Percentiles rank a stretch among this genome's conserved stretches.
Evolutionary conservation across 2,888 invertebrate genomes (phyloP).

Genomic region (Malthinus seriepunctatus): DNA sequence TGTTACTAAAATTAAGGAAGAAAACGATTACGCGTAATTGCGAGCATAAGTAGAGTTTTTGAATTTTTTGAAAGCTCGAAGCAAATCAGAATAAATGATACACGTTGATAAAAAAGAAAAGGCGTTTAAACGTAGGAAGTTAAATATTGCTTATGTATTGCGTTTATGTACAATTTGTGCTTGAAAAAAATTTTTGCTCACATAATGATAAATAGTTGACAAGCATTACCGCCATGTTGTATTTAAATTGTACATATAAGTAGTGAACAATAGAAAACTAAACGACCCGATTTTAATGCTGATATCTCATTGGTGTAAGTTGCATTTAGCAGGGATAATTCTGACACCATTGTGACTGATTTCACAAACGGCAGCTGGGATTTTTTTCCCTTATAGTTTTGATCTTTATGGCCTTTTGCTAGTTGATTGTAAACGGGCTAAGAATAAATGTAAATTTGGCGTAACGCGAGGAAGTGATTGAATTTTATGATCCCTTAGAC

Average conservation of each 20-base stretch:
- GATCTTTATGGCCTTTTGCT: slow-evolving; percentile 24
- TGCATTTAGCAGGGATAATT: slow-evolving; percentile 20
- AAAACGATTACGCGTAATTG: not conserved
- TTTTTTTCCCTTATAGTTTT: slow-evolving; percentile 22
- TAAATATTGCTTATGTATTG: slow-evolving; percentile 10
- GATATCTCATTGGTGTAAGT: slow-evolving; percentile 25
- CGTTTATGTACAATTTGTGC: slow-evolving; percentile 4
- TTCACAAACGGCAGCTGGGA: slow-evolving; percentile 35
- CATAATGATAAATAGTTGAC: slow-evolving; percentile 16
- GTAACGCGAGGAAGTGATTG: slow-evolving; percentile 29
- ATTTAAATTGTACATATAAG: slow-evolving; percentile 14
- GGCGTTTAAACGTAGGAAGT: slow-evolving; percentile 14
- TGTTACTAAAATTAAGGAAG: not conserved
- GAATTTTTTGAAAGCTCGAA: slow-evolving; percentile 4
- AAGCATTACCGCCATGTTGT: slow-evolving; percentile 22
- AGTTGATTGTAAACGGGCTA: slow-evolving; percentile 19
- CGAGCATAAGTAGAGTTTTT: slow-evolving; percentile 1
- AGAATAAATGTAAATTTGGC: slow-evolving; percentile 31
- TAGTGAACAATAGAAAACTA: slow-evolving; percentile 20
- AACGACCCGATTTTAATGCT: slow-evolving; percentile 30
- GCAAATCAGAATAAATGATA: slow-evolving; percentile 6
- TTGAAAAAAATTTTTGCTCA: not conserved
- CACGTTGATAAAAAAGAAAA: slow-evolving; percentile 1
- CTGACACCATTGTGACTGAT: slow-evolving; percentile 32
- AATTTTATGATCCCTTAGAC: slow-evolving; percentile 23